These are phyloP conservation scores for Oreochromis spilurus DNA, from an alignment of 2,113 vertebrate genomes.

Conservation along the genomic window DNA sequence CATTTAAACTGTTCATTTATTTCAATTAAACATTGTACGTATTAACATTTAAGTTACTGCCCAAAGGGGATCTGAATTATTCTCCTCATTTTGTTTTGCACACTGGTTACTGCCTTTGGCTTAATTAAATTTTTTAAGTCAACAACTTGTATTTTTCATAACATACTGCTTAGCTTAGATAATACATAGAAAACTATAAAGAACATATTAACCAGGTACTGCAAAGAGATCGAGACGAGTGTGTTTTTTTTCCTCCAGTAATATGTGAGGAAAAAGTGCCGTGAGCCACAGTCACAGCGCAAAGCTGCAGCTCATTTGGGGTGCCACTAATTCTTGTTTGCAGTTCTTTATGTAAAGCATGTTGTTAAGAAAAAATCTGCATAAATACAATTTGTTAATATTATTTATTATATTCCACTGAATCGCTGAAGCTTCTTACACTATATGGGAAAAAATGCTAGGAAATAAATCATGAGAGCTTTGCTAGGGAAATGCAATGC, in stretches of 20 bases:
- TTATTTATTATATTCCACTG: background rate
- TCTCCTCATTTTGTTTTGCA: background rate
- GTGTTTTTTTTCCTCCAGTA: background rate
- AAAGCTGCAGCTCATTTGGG: background rate
- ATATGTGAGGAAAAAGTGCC: background rate
- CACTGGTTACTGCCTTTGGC: background rate
- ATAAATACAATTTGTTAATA: background rate
- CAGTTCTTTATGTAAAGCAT: background rate
- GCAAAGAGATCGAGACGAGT: fast-evolving
- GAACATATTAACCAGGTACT: background rate
- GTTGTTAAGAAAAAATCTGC: background rate
- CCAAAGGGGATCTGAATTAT: background rate
- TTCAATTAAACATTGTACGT: background rate
- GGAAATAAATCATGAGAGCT: background rate
- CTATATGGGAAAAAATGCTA: background rate
- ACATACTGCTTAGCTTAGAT: background rate
- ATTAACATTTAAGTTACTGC: background rate
- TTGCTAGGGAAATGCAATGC: background rate
- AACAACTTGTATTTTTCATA: background rate
- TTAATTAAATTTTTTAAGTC: background rate
- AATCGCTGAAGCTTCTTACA: background rate
- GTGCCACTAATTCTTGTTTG: background rate
- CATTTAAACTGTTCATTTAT: background rate
- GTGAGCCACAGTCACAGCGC: background rate
- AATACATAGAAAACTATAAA: background rate